A percentile compares a stretch with the other conserved stretches of the same genome.
These are phyloP conservation scores for Paralichthys olivaceus DNA, from an alignment of 2,113 vertebrate species.

Conservation along the genomic window DNA sequence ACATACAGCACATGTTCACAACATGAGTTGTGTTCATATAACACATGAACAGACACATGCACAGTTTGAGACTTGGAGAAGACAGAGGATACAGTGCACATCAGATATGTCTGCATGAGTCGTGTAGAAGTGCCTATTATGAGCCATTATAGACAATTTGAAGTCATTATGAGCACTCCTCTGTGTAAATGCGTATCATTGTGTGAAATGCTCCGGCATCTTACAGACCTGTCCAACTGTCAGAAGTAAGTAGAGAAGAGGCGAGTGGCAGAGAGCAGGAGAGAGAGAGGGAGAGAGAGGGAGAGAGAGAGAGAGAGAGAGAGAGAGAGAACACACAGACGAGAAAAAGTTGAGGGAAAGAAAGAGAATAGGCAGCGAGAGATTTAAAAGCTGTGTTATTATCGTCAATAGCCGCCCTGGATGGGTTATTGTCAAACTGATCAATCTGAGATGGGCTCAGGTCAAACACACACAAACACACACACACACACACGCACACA, in stretches of 20 bases:
- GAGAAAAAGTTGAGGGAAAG: not conserved
- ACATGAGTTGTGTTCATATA: too few species aligned
- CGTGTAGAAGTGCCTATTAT: slow-evolving; percentile 59
- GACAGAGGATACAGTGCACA: not conserved
- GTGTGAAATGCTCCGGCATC: slow-evolving; percentile 59
- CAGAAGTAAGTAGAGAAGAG: slow-evolving; percentile 51
- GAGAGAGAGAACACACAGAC: not conserved
- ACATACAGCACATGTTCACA: too few species aligned
- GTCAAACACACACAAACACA: slow-evolving; percentile 9
- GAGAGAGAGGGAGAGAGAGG: not conserved
- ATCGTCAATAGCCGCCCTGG: slow-evolving; percentile 17
- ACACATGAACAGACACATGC: too few species aligned
- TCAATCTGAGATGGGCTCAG: slow-evolving; percentile 51
- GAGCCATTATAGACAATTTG: slow-evolving; percentile 69
- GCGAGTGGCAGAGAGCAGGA: not conserved
- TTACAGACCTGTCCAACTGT: slow-evolving; percentile 72
- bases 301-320: not conserved
- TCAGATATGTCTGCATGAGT: too few species aligned
- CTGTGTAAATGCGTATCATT: slow-evolving; percentile 59
- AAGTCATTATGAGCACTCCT: slow-evolving; percentile 73
- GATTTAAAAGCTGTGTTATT: slow-evolving; percentile 32
- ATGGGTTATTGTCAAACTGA: slow-evolving; percentile 44
- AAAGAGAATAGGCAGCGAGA: not conserved
- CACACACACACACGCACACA: not conserved
- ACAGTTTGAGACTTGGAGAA: not conserved